These are phyloP conservation scores for Eurystomus glaucurus DNA, from an alignment of 2,797 vertebrate species.

Conservation along the genomic window DNA sequence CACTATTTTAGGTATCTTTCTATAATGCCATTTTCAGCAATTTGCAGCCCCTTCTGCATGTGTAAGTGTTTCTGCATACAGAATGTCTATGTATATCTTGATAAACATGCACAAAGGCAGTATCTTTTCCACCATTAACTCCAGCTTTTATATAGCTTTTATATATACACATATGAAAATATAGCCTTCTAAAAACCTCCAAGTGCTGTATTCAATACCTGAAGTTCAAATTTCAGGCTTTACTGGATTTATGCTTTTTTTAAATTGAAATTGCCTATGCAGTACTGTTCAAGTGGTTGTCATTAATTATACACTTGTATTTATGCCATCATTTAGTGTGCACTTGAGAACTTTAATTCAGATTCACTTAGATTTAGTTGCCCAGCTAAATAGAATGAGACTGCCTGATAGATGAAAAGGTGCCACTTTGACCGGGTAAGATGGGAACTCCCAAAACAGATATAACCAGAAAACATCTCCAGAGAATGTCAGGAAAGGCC, in stretches of 20 bases:
- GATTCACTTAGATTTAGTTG: neutral
- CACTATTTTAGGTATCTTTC: neutral
- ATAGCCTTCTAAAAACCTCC: neutral
- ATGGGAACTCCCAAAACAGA: neutral
- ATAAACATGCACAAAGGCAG: neutral
- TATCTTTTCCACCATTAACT: neutral
- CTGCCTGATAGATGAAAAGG: neutral
- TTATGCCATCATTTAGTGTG: conserved; percentile 35
- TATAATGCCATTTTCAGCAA: neutral
- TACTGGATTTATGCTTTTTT: neutral
- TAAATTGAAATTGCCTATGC: neutral
- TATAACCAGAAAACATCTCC: neutral
- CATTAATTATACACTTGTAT: conserved; percentile 46
- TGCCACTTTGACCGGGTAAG: neutral
- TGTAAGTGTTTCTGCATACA: neutral
- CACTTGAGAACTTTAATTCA: conserved; percentile 42
- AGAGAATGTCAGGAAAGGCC: neutral
- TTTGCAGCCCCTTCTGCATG: neutral
- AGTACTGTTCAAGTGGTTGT: neutral
- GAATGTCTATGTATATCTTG: neutral
- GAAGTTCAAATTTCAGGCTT: neutral
- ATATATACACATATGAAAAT: neutral
- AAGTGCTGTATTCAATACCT: neutral
- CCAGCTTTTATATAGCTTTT: neutral
- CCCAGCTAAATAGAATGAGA: neutral